phyloP scores from a whole-genome alignment of 2,113 vertebrate species.

The Sinocyclocheilus anophthalmus region DNA sequence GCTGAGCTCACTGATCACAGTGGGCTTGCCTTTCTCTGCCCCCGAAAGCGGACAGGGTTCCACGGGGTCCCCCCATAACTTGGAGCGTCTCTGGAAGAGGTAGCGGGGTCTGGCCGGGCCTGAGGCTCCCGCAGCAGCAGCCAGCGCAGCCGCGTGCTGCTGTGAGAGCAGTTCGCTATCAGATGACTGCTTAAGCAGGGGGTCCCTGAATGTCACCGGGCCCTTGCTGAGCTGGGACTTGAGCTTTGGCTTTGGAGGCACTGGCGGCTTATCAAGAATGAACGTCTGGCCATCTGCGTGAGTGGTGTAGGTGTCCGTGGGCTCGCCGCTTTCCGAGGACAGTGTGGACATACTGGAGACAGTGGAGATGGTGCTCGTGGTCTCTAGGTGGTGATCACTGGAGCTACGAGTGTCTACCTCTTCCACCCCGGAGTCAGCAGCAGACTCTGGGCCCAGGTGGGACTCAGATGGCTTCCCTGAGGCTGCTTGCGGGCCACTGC shows the following conservation, averaged over 20 bases:
- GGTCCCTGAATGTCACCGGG: constrained; percentile 99
- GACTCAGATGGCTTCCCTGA: constrained; percentile 94
- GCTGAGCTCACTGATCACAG: constrained; percentile 93
- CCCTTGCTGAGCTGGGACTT: constrained; percentile 99
- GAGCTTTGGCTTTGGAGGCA: constrained; percentile 99
- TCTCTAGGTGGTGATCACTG: constrained; percentile 98
- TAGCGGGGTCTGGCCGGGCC: constrained; percentile 92
- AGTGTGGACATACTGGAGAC: constrained; percentile 99
- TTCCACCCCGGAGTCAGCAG: constrained; percentile 96
- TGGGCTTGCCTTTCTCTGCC: constrained; percentile 90
- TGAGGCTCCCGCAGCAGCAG: constrained; percentile 72
- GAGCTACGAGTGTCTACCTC: constrained; percentile 98
- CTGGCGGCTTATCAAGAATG: constrained; percentile 99
- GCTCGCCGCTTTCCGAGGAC: constrained; percentile 98
- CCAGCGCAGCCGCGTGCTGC: constrained; percentile 88
- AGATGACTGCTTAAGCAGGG: constrained; percentile 98
- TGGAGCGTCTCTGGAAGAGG: constrained; percentile 99
- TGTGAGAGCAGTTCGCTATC: constrained; percentile 98
- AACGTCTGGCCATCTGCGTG: constrained; percentile 96
- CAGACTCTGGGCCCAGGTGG: constrained; percentile 89
- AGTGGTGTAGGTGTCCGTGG: constrained; percentile 92
- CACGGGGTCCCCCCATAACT: constrained; percentile 97
- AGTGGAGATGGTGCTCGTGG: constrained; percentile 98
- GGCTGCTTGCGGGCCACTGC: constrained; percentile 86
- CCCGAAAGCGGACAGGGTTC: constrained; percentile 82